Conservation (phyloP, 1,140 invertebrate species). For the Drosophila persimilis region DNA sequence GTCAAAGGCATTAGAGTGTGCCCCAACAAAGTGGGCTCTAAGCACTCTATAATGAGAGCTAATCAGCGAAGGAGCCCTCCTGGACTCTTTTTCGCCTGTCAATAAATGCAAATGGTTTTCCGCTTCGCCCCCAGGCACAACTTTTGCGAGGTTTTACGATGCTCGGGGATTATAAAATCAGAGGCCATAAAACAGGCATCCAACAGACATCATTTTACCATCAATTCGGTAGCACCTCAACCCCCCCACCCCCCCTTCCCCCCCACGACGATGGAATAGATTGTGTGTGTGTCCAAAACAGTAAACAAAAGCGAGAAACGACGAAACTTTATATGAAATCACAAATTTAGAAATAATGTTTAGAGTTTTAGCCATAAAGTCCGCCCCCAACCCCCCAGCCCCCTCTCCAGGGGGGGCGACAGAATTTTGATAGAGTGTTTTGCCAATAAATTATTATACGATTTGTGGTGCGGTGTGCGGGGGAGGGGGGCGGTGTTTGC, state of each 20-base stretch:
- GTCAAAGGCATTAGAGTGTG: slow-evolving; percentile 14
- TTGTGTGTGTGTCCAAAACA: slow-evolving; percentile 1
- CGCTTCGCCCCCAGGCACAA: slow-evolving; percentile 21
- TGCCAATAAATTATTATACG: slow-evolving; percentile 56
- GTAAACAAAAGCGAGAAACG: slow-evolving; percentile 17
- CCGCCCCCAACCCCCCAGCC: too few species aligned
- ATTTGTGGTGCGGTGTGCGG: slow-evolving; percentile 48
- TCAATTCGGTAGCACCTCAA: slow-evolving; percentile 3
- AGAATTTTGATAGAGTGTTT: slow-evolving; percentile 30
- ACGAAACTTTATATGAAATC: slow-evolving; percentile 26
- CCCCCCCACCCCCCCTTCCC: too few species aligned
- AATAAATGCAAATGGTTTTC: slow-evolving; percentile 45
- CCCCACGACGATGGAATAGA: background rate
- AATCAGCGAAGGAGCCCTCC: slow-evolving; percentile 44
- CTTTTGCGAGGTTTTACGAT: slow-evolving; percentile 56
- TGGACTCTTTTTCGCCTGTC: slow-evolving; percentile 8
- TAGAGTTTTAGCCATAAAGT: slow-evolving; percentile 16
- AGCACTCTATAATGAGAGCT: slow-evolving; percentile 42
- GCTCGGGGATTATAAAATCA: slow-evolving; percentile 33
- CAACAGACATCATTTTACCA: slow-evolving; percentile 12
- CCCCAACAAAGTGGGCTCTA: slow-evolving; percentile 42
- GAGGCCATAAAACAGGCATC: slow-evolving; percentile 32
- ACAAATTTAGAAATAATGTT: slow-evolving; percentile 24
- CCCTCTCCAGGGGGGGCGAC: background rate
- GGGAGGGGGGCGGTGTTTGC: slow-evolving; percentile 15